These are phyloP conservation scores for Hypomecis punctinalis DNA, from an alignment of 2,888 invertebrate genomes.

Conservation along the genomic window DNA sequence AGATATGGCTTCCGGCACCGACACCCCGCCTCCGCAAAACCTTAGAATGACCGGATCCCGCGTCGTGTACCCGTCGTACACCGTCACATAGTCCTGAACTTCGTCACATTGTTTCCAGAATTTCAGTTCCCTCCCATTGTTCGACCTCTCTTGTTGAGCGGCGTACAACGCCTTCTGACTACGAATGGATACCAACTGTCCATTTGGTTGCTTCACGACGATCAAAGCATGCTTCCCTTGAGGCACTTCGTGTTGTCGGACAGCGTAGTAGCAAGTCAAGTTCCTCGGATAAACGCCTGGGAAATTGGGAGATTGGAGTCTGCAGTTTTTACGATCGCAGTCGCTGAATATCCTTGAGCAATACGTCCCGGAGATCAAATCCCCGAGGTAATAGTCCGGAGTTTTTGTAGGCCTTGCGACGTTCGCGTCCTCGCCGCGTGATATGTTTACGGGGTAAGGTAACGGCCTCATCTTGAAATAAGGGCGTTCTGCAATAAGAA, in stretches of 20 bases:
- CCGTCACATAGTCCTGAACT: constrained; percentile 94
- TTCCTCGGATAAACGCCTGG: constrained; percentile 97
- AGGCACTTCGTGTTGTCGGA: constrained; percentile 93
- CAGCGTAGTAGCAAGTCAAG: constrained; percentile 97
- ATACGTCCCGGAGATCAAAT: constrained; percentile 95
- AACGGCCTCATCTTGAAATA: constrained; percentile 80
- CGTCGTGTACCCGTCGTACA: constrained; percentile 95
- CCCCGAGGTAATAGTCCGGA: constrained; percentile 91
- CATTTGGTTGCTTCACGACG: constrained; percentile 93
- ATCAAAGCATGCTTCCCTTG: constrained; percentile 95
- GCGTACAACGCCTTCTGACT: constrained; percentile 90
- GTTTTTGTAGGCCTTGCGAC: constrained; percentile 76
- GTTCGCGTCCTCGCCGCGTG: constrained; percentile 75
- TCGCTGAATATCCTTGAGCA: constrained; percentile 97
- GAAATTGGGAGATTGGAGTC: constrained; percentile 96
- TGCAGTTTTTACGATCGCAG: constrained; percentile 95
- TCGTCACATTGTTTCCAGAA: constrained; percentile 95
- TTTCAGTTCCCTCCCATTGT: constrained; percentile 85
- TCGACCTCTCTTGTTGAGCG: constrained; percentile 83
- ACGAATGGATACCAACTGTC: constrained; percentile 93
- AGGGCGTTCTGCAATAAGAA: constrained; percentile 78
- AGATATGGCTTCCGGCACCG: constrained; percentile 93
- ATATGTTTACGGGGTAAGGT: constrained; percentile 80
- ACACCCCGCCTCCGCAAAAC: constrained; percentile 95
- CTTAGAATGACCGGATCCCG: constrained; percentile 94